Percentiles rank a stretch among this genome's conserved stretches.
These are phyloP conservation scores for Agelas oroides DNA, from an alignment of 37 sponge, comb jelly and placozoan species.

Conservation along the genomic window DNA sequence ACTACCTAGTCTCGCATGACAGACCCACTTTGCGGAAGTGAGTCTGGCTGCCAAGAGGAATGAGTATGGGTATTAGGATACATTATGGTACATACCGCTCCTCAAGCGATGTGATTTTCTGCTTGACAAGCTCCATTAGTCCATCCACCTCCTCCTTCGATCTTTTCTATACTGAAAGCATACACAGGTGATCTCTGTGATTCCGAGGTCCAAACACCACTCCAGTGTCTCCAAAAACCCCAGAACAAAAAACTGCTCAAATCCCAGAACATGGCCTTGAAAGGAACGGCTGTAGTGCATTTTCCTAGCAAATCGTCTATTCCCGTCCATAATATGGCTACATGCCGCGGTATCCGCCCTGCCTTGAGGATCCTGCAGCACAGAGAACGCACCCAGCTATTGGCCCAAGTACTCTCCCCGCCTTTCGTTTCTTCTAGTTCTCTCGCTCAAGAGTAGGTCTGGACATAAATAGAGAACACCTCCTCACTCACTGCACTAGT, in stretches of 20 bases:
- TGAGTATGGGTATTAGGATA: no score
- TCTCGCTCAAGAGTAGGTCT: constrained; percentile 51
- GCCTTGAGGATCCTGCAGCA: constrained; percentile 63
- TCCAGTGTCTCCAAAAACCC: constrained; percentile 91
- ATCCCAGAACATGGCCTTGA: constrained; percentile 90
- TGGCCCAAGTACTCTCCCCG: background rate
- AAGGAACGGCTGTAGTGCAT: constrained; percentile 59
- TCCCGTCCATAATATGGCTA: constrained; percentile 99
- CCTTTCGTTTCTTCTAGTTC: background rate
- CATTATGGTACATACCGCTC: constrained; percentile 64
- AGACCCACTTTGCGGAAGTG: no score
- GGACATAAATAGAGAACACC: no score
- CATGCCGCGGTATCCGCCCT: constrained; percentile 85
- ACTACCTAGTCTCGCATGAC: no score
- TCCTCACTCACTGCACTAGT: no score
- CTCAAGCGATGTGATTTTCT: constrained; percentile 81
- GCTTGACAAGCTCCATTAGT: constrained; percentile 90
- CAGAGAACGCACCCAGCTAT: constrained; percentile 62
- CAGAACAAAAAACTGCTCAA: no score
- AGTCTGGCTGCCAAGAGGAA: no score
- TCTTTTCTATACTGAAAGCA: constrained; percentile 98
- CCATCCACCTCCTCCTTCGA: constrained; percentile 94
- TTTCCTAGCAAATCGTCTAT: constrained; percentile 91
- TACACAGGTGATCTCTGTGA: constrained; percentile 95
- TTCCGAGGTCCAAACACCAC: constrained; percentile 93